phyloP scores from a whole-genome alignment of 2,113 vertebrate genomes.

The Balaeniceps rex region DNA sequence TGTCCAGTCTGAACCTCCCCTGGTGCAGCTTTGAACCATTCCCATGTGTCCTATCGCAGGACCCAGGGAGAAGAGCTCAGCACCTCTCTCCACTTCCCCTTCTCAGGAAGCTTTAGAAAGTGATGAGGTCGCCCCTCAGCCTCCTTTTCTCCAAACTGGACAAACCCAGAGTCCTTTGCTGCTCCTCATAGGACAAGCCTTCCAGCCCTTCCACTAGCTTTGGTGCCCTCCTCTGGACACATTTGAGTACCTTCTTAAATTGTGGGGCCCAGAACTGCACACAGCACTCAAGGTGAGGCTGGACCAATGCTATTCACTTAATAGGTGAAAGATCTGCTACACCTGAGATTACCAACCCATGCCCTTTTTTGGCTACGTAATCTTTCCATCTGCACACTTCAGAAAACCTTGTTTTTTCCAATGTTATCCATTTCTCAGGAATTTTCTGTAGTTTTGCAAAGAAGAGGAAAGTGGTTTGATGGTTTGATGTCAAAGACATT shows the following conservation, averaged over 20 bases:
- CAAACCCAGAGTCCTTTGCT: not conserved
- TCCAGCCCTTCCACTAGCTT: not conserved
- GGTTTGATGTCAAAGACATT: not conserved
- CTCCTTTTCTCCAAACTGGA: not conserved
- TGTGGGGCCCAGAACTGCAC: not conserved
- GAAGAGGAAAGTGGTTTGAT: not conserved
- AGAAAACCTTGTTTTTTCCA: not conserved
- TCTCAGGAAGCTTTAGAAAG: not conserved
- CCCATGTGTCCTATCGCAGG: fast-evolving
- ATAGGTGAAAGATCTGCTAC: not conserved
- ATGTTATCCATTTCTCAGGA: not conserved
- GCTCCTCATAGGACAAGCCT: not conserved
- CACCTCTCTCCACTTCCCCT: not conserved
- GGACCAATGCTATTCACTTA: not conserved
- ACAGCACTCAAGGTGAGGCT: not conserved
- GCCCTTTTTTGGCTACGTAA: not conserved
- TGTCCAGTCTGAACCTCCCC: not conserved
- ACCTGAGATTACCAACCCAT: not conserved
- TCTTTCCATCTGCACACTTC: not conserved
- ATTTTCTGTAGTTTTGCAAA: not conserved
- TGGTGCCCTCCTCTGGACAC: fast-evolving
- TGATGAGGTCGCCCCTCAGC: not conserved
- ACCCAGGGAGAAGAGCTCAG: not conserved
- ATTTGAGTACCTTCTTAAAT: not conserved
- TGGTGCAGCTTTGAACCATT: not conserved